phyloP scores from a whole-genome alignment of 1,140 invertebrate genomes.

The Chrysomallon squamiferum region DNA sequence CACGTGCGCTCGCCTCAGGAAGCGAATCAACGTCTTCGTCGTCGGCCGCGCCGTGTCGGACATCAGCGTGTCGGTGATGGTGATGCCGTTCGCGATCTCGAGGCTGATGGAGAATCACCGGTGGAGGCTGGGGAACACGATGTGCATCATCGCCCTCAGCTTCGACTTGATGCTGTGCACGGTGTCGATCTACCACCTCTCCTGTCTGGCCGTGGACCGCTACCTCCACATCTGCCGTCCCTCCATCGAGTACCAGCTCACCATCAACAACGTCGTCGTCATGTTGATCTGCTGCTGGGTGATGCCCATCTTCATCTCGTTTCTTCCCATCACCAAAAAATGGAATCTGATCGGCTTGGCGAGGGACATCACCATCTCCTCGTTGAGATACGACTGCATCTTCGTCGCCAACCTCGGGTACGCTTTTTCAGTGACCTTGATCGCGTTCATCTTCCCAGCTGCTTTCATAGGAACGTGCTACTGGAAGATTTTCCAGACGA shows the following conservation, averaged over 20 bases:
- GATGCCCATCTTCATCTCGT: conserved; percentile 89
- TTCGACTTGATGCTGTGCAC: conserved; percentile 98
- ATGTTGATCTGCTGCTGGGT: conserved; percentile 95
- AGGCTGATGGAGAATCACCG: conserved; percentile 68
- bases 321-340: conserved; percentile 83
- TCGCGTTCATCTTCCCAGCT: conserved; percentile 89
- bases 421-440: conserved; percentile 77
- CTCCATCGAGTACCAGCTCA: conserved; percentile 91
- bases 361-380: not conserved
- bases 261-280: conserved; percentile 75
- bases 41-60: conserved; percentile 93
- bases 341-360: not conserved
- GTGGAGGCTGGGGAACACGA: conserved; percentile 92
- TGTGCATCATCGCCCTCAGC: conserved; percentile 97
- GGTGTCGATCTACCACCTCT: conserved; percentile 94
- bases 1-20: conserved; percentile 67
- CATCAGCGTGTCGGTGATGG: conserved; percentile 79
- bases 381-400: not conserved
- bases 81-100: conserved; percentile 72
- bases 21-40: conserved; percentile 91
- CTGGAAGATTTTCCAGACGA: conserved; percentile 74
- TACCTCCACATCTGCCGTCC: conserved; percentile 98
- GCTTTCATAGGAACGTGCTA: conserved; percentile 94
- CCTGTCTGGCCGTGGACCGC: conserved; percentile 93
- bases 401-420: conserved; percentile 68